Evolutionary conservation across 2,888 invertebrate genomes (phyloP), one percentile per base, ranked within the genome.

Genomic region (Sphaerophoria rueppellii): DNA sequence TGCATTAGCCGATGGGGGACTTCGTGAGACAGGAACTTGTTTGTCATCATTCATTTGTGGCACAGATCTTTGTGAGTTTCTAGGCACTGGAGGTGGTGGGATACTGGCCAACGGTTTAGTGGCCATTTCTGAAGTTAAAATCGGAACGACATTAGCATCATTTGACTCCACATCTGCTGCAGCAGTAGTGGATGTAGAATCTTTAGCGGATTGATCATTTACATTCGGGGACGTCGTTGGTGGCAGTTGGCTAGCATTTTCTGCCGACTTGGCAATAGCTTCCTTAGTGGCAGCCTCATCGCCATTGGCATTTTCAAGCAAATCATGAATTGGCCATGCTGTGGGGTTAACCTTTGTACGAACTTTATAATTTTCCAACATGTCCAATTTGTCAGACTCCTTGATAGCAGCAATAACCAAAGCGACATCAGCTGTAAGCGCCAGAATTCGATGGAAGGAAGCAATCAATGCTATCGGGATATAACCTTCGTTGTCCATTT

Each of bases 401-500:
- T 95, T 93, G 81, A 99, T 96, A 4, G 98, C 96, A 90, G 96
- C 95, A 14, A 97, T 93, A 87, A 99, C 96, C 81, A 98, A 93
- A 86, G 94, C 93, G 86, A 98, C 93, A 91, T 99, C 97, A 43
- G 95, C 94, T 5, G 98, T 98, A 87, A 99, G 93, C 67, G 96
- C 95, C 88, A 97, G 94, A 86, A 99, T 96, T 89, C 99, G 95
- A 92, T 98, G 97, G 93, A 99, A 99, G 16, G 98, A 98, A 76
- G 98, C 98, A 87, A 99, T 98, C 87, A 99, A 93, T 82, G 96
- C 95, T 60, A 99, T 95, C 0, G 98, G 98, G 87, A 99, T 94
- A 90, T 96, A 99, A 72, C 99, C 99, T 89, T 98, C 96, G 3
- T 94, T 92, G 88, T 98, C 97, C 99, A 99, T 99, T 94, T 98